Percentiles rank a stretch among this genome's conserved stretches.
phyloP scores from a whole-genome alignment of 2,113 vertebrate species.

The Carlito syrichta region DNA sequence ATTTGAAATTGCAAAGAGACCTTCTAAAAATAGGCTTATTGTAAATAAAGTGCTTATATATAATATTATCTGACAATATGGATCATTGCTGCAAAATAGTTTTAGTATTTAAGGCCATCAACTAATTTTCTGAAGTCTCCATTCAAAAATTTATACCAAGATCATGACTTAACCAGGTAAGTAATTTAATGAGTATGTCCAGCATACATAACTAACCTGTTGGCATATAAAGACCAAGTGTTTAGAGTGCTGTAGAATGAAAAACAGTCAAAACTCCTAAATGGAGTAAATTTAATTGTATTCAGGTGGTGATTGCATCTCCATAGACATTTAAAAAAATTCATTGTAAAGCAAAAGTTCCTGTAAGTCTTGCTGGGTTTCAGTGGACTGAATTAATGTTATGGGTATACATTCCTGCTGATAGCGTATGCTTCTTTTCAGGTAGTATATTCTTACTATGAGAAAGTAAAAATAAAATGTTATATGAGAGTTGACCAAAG shows the following conservation, averaged over 20 bases:
- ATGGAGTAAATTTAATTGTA: not conserved
- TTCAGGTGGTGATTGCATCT: not conserved
- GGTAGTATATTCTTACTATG: not conserved
- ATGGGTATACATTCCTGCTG: not conserved
- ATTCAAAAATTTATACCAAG: not conserved
- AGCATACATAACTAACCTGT: not conserved
- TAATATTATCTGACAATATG: not conserved
- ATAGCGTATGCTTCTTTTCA: not conserved
- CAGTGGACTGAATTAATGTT: not conserved
- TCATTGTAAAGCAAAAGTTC: not conserved
- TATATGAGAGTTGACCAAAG: not conserved
- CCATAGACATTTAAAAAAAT: not conserved
- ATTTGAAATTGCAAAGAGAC: constrained; percentile 1
- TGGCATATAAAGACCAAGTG: not conserved
- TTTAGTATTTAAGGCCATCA: not conserved
- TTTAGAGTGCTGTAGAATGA: not conserved
- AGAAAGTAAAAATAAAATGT: not conserved
- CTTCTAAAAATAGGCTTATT: not conserved
- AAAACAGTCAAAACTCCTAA: not conserved
- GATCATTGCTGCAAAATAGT: not conserved
- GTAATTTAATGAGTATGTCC: not conserved
- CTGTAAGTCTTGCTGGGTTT: not conserved
- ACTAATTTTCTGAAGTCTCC: not conserved
- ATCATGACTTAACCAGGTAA: not conserved
- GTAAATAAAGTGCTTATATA: not conserved